Base-by-base conservation (phyloP, 2,113 vertebrate genomes). In the Mugil cephalus region DNA sequence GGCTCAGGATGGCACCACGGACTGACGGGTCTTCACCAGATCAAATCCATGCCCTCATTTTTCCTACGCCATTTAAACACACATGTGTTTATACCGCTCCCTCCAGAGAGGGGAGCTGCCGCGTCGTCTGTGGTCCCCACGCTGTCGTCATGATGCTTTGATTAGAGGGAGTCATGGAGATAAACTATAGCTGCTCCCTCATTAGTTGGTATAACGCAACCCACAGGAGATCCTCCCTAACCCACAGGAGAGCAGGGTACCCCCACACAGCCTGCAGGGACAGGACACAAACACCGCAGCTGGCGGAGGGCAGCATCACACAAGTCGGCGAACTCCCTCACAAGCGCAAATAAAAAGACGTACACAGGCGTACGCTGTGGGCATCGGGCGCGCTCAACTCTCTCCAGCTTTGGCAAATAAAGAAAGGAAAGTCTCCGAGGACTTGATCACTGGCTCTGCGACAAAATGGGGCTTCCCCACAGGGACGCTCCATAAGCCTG, bases 161-260 rank as follows among this genome's bases (percentile, higher is more conserved):
- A 92, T 89, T 90, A 92, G 39, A 91, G 84, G 65, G 82, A 66
- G 51, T 55, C 48, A 51, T n/a, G 65, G 58, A 61, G 66, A 74
- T 55, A 39, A 82, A 85, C 58, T 35, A 53, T 10, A 74, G 85
- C 77, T 65, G 40, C 69, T 52, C 61, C 77, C 81, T 87, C 86
- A 89, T 91, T 89, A 89, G 82, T 58, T 38, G 8, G 54, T 73
- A 34, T 39, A 70, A 71, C 48, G 52, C 70, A 69, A 72, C 70
- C 87, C 86, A 80, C 70, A 79, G 68, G 72, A 72, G 77, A 79
- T 66, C 76, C 80, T 83, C 88, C 87, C 78, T 78, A 86, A 82
- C 38, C 85, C 80, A 77, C 79, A 69, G 56, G 52, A 82, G 79
- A 73, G 62, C 63, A 52, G 46, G 53, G 65, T 24, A 56, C 60